Conservation (phyloP, 2,888 invertebrate genomes). For the Drosophila mettleri region DNA sequence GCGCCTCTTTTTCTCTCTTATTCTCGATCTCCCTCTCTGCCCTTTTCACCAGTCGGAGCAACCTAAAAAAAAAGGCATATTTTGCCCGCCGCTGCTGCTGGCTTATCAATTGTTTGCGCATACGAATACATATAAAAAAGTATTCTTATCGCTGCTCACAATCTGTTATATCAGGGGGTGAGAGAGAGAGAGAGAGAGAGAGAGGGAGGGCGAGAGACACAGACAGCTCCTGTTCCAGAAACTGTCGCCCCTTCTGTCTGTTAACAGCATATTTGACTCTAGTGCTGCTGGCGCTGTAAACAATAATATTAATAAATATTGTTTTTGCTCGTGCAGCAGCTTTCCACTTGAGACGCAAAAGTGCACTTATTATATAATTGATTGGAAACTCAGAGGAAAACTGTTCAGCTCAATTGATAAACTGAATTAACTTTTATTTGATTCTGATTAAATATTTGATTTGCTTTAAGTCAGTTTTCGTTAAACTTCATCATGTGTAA, state of each 20-base stretch:
- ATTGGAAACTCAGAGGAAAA: slow-evolving; percentile 22
- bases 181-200: slow-evolving; percentile 14
- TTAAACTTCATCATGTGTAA: slow-evolving; percentile 15
- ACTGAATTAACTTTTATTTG: background rate
- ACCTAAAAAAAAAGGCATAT: slow-evolving; percentile 13
- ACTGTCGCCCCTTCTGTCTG: slow-evolving; percentile 37
- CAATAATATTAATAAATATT: slow-evolving; percentile 23
- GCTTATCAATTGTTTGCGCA: slow-evolving; percentile 60
- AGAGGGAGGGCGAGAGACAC: background rate
- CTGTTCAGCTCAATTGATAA: slow-evolving; percentile 41
- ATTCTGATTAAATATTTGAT: slow-evolving; percentile 27
- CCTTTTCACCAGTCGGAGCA: slow-evolving; percentile 27
- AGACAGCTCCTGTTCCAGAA: slow-evolving; percentile 15
- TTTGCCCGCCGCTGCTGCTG: slow-evolving; percentile 14
- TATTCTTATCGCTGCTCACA: slow-evolving; percentile 53
- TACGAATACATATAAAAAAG: slow-evolving; percentile 21
- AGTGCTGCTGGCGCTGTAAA: slow-evolving; percentile 34
- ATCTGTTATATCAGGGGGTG: slow-evolving; percentile 46
- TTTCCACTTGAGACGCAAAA: slow-evolving; percentile 55
- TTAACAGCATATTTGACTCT: slow-evolving; percentile 42
- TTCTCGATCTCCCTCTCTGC: background rate
- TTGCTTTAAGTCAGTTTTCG: slow-evolving; percentile 40
- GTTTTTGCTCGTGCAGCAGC: slow-evolving; percentile 4
- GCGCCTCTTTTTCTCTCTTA: background rate
- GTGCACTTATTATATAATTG: slow-evolving; percentile 38